phyloP scores from a whole-genome alignment of 1,140 invertebrate species.

The Charaxes varanes region DNA sequence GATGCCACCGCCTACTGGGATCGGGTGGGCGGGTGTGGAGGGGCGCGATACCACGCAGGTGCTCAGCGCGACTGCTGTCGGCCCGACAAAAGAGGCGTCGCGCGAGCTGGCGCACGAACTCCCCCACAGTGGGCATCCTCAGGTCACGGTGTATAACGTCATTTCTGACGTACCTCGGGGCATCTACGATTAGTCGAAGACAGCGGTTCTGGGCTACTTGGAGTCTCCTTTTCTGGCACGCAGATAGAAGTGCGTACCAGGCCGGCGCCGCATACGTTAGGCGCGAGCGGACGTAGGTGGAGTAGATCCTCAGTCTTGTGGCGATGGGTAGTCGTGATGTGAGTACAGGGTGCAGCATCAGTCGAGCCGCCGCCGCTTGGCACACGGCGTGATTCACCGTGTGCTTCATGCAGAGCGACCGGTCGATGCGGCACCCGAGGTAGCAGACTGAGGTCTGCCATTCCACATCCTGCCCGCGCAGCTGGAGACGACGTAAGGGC shows the following conservation, averaged over 20 bases:
- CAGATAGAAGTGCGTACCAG: constrained; percentile 16
- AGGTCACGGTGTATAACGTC: not conserved
- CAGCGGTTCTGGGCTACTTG: constrained; percentile 1
- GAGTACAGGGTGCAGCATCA: constrained; percentile 2
- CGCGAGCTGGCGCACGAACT: not conserved
- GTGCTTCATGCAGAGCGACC: not conserved
- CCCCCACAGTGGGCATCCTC: constrained; percentile 1
- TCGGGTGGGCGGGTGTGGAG: not conserved
- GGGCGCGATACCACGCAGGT: constrained; percentile 1
- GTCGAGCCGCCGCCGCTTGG: not conserved
- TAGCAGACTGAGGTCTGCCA: constrained; percentile 1
- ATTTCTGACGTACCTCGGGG: constrained; percentile 10
- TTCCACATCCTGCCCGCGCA: not conserved
- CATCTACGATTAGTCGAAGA: not conserved
- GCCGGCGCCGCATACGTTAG: constrained; percentile 23
- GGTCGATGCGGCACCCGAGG: constrained; percentile 7
- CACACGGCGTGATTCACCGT: not conserved
- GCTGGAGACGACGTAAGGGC: not conserved
- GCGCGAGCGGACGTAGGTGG: constrained; percentile 17
- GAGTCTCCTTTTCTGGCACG: not conserved
- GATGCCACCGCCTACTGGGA: no score
- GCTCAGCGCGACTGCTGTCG: not conserved
- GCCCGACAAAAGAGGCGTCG: not conserved
- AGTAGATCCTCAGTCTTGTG: constrained; percentile 18
- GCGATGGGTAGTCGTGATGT: not conserved